Conservation (phyloP, 2,888 invertebrate species). For the Ectemnius lituratus region DNA sequence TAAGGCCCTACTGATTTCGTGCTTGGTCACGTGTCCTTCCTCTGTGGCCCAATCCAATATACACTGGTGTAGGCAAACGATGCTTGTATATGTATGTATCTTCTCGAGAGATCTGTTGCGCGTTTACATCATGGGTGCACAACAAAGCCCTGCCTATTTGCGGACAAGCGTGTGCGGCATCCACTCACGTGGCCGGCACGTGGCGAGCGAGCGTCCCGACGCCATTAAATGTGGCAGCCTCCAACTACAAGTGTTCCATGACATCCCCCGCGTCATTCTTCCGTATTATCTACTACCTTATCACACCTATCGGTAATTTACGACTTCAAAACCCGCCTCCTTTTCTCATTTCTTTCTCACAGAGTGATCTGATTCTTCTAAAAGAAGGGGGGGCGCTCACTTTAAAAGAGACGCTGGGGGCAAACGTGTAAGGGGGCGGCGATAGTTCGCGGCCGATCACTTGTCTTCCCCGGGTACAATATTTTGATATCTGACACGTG, state of each 20-base stretch:
- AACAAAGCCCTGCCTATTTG: conserved; percentile 48
- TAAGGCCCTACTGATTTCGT: conserved; percentile 43
- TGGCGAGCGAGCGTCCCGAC: conserved; percentile 36
- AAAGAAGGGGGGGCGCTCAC: too few species aligned
- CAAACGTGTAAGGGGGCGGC: neutral
- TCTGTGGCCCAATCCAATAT: conserved; percentile 9
- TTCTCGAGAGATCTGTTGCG: conserved; percentile 24
- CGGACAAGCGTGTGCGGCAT: conserved; percentile 19
- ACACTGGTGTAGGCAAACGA: too few species aligned
- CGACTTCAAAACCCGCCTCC: neutral
- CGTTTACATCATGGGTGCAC: conserved; percentile 22
- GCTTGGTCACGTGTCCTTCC: conserved; percentile 36
- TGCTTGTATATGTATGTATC: neutral
- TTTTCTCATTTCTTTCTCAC: too few species aligned
- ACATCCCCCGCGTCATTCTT: conserved; percentile 33
- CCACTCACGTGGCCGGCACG: conserved; percentile 44
- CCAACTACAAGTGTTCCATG: conserved; percentile 45
- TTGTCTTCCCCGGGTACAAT: neutral
- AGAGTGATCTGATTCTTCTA: too few species aligned
- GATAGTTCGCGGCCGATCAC: neutral
- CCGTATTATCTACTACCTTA: conserved; percentile 32
- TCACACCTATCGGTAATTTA: neutral
- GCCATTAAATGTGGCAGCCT: conserved; percentile 36
- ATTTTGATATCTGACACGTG: conserved; percentile 9
- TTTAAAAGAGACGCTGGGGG: neutral